Percentiles rank a stretch among this genome's conserved stretches.
Evolutionary conservation across 2,888 invertebrate species (phyloP).

Genomic region (Patella pellucida): DNA sequence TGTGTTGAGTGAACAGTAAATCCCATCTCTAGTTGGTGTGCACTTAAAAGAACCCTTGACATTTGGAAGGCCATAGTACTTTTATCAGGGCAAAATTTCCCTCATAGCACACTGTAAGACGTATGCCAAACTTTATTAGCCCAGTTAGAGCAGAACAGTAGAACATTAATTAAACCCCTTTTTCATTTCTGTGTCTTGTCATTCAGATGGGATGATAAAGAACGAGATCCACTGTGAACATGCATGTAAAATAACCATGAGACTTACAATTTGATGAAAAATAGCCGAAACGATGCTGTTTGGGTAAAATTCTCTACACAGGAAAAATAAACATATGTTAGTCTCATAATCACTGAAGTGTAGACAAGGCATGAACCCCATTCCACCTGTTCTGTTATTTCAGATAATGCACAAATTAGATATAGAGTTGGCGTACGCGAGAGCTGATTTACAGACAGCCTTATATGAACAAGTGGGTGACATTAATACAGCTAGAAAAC

Average conservation of each 20-base stretch:
- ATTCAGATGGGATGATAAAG: background rate
- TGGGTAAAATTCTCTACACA: background rate
- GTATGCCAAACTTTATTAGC: too few species aligned
- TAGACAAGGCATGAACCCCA: background rate
- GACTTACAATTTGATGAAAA: too few species aligned
- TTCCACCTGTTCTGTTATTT: background rate
- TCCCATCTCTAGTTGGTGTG: too few species aligned
- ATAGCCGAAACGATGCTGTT: background rate
- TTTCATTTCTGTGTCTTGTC: too few species aligned
- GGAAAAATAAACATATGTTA: background rate
- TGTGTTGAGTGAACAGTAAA: too few species aligned
- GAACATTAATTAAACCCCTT: too few species aligned
- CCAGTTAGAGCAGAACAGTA: too few species aligned
- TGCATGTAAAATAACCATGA: conserved; percentile 5
- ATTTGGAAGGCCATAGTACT: too few species aligned
- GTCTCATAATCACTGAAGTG: too few species aligned
- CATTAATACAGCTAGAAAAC: conserved; percentile 59
- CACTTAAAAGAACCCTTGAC: too few species aligned
- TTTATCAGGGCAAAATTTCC: too few species aligned
- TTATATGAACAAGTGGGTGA: conserved; percentile 54
- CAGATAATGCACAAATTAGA: conserved; percentile 64
- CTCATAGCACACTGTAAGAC: too few species aligned
- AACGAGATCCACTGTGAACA: background rate
- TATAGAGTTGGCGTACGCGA: conserved; percentile 59
- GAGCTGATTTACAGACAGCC: conserved; percentile 57